Conservation (phyloP, 2,113 vertebrate species). For the Cercopithecus mona region DNA sequence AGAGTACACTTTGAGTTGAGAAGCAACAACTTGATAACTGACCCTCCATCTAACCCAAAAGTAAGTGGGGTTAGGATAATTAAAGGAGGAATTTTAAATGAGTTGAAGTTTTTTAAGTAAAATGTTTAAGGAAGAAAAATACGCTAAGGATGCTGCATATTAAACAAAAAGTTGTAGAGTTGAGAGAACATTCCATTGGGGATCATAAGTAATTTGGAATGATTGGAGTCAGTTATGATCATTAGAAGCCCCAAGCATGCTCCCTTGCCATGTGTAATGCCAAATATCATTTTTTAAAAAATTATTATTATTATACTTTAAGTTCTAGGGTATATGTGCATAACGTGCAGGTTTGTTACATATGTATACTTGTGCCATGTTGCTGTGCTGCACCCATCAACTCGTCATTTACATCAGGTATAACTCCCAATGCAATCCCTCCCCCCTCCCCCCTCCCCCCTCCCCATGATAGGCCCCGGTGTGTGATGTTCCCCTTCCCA, state of each 20-base stretch:
- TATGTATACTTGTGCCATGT: too few relatives aligned
- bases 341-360: too few relatives aligned
- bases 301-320: too few relatives aligned
- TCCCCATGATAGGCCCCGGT: too few relatives aligned
- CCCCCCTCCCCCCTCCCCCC: too few relatives aligned
- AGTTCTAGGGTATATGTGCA: too few relatives aligned
- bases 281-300: background rate
- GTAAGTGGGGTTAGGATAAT: background rate
- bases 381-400: too few relatives aligned
- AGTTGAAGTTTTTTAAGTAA: background rate
- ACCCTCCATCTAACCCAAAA: background rate
- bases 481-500: too few relatives aligned
- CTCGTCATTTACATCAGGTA: too few relatives aligned
- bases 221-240: background rate
- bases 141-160: too few relatives aligned
- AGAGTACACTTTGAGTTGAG: background rate
- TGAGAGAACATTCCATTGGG: background rate
- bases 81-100: background rate
- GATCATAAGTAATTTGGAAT: background rate
- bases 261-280: background rate
- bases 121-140: background rate
- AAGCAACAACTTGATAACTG: background rate
- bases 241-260: too few relatives aligned
- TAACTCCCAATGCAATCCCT: too few relatives aligned
- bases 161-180: background rate